These are phyloP conservation scores for Steinernema feltiae DNA, from an alignment of 1,140 invertebrate species.

Conservation along the genomic window DNA sequence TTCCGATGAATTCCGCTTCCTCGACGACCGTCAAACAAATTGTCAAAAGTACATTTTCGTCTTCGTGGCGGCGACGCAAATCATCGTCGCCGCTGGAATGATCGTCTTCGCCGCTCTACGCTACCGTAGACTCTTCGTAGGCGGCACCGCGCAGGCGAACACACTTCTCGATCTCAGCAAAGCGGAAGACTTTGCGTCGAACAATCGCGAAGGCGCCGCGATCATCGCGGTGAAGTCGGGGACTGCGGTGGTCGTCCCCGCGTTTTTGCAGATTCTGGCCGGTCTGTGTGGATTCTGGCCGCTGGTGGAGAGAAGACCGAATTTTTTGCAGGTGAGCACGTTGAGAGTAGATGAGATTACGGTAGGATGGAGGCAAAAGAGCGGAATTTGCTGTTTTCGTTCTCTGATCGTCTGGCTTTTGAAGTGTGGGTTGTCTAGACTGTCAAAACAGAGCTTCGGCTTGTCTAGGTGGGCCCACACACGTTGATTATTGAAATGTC, in stretches of 20 bases:
- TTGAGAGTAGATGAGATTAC: background rate
- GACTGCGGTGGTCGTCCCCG: background rate
- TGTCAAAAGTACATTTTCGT: constrained; percentile 1
- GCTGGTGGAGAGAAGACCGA: background rate
- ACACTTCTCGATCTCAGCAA: background rate
- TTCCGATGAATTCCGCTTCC: constrained; percentile 1
- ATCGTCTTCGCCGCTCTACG: background rate
- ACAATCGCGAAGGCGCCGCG: background rate
- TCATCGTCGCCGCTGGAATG: background rate
- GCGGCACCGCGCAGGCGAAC: background rate
- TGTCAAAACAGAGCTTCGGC: too few relatives aligned
- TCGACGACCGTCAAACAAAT: background rate
- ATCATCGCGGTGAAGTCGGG: background rate
- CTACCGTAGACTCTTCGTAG: background rate
- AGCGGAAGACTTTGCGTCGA: background rate
- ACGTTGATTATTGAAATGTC: too few relatives aligned
- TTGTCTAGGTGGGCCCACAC: too few relatives aligned
- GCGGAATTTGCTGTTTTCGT: too few relatives aligned
- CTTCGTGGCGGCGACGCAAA: background rate
- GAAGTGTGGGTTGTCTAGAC: too few relatives aligned
- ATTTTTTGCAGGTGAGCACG: background rate
- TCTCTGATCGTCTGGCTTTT: too few relatives aligned
- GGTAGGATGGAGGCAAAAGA: too few relatives aligned
- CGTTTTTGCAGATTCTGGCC: background rate
- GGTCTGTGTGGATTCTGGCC: background rate